Evolutionary conservation across 2,888 invertebrate genomes (phyloP), one percentile per base, ranked within the genome.

Genomic region (Ctenicera cuprea): DNA sequence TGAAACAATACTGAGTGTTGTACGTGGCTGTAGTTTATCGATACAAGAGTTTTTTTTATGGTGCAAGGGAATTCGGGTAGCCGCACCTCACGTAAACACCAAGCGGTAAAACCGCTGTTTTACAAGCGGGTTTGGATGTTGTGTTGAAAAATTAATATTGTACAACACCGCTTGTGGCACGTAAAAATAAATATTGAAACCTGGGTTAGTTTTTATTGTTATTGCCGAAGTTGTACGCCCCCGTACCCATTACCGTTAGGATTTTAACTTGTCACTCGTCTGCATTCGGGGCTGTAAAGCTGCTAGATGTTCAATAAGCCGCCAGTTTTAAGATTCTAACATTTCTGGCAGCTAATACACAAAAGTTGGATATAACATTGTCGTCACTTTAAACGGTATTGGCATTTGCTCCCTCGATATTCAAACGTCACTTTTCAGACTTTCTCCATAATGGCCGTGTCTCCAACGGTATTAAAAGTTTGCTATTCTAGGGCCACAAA

Each of bases 111-210:
- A 83, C 81, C 76, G 74, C 63, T 69, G 77, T 77, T 83, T 83
- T 82, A 82, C 79, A 79, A 77, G 75, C 78, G 73, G 71, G 70
- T 67, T 78, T 76, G 59, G 64, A 68, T 73, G 77, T 77, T 65
- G 72, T 75, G 71, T 77, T 84, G 83, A 83, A 83, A 83, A 84
- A 83, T 83, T 84, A 84, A 84, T 83, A 81, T 76, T 73, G 78
- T 77, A 77, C 78, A 77, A 78, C 73, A 76, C 77, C 76, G 77
- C 78, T 77, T 80, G 80, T 78, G 80, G 81, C 78, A 74, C 80
- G 82, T 82, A 80, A 81, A 82, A 82, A 82, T 83, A 81, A 82
- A 83, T 82, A 83, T 83, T 82, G 82, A 81, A 82, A 83, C 78
- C 78, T 76, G 81, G 82, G 82, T 80, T 82, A 81, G 80, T 80